phyloP scores from a whole-genome alignment of 2,888 invertebrate species.

The Chaetogeoica ovagalla region DNA sequence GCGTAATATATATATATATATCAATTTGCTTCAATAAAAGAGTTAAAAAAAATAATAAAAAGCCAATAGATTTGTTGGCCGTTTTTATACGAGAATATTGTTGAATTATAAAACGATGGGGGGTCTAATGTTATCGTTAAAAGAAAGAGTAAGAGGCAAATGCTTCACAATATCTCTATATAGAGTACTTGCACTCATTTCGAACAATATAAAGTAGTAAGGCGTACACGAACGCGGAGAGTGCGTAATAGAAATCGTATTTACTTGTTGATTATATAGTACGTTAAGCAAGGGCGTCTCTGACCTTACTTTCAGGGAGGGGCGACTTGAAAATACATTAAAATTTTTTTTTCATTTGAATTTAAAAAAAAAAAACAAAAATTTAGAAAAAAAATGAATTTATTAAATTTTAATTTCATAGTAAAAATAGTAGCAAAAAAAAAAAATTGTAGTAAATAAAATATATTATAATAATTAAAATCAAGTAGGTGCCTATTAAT shows the following conservation, averaged over 20 bases:
- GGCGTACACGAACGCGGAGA: not conserved
- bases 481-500: no score
- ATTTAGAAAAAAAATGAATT: no score
- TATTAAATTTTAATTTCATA: no score
- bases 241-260: conserved; percentile 10
- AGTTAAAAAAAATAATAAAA: conserved; percentile 11
- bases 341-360: no score
- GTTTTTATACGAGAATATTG: conserved; percentile 27
- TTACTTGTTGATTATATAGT: conserved; percentile 24
- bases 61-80: not conserved
- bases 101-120: conserved; percentile 12
- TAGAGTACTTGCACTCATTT: not conserved
- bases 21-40: not conserved
- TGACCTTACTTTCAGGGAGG: no score
- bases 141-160: not conserved
- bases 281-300: not conserved
- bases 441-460: no score
- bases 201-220: conserved; percentile 26
- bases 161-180: not conserved
- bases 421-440: no score
- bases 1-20: no score
- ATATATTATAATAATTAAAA: no score
- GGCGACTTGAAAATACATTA: no score
- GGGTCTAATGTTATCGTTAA: conserved; percentile 21
- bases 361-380: no score